These are phyloP conservation scores for Tachina fera DNA, from an alignment of 2,888 invertebrate species.

Conservation along the genomic window DNA sequence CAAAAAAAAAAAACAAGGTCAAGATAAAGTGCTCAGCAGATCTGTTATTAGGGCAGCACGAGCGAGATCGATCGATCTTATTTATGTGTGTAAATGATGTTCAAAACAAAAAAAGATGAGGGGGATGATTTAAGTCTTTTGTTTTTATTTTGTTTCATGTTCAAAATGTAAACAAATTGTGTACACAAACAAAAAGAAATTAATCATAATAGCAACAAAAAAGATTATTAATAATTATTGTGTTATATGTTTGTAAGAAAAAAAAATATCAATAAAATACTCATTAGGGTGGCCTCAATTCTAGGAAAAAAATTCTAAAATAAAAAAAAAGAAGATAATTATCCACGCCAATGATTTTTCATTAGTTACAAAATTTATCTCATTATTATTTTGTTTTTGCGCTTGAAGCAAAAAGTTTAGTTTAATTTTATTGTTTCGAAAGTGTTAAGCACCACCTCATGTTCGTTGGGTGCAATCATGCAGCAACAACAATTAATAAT, in stretches of 20 bases:
- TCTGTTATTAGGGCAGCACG: neutral
- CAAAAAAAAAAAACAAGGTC: conserved; percentile 2
- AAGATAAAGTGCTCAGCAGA: neutral
- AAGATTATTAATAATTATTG: too few relatives aligned
- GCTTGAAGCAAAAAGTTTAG: neutral
- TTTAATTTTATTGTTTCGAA: neutral
- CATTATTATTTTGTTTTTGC: neutral
- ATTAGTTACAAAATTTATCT: neutral
- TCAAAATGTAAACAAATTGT: neutral
- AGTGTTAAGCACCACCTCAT: conserved; percentile 15
- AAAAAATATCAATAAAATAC: neutral
- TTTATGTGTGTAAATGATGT: conserved; percentile 2
- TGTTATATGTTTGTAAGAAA: neutral
- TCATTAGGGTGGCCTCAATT: too few relatives aligned
- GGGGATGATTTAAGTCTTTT: neutral
- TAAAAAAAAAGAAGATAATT: neutral
- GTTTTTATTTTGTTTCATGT: neutral
- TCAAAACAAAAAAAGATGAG: neutral
- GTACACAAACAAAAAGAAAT: neutral
- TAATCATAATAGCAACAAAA: neutral
- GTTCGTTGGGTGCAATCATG: conserved; percentile 13
- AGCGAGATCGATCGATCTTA: neutral
- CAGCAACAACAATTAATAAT: conserved; percentile 37
- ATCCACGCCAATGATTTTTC: neutral
- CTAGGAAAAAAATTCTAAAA: neutral